phyloP scores from a whole-genome alignment of 1,140 invertebrate genomes.

The Paraescarpia echinospica region DNA sequence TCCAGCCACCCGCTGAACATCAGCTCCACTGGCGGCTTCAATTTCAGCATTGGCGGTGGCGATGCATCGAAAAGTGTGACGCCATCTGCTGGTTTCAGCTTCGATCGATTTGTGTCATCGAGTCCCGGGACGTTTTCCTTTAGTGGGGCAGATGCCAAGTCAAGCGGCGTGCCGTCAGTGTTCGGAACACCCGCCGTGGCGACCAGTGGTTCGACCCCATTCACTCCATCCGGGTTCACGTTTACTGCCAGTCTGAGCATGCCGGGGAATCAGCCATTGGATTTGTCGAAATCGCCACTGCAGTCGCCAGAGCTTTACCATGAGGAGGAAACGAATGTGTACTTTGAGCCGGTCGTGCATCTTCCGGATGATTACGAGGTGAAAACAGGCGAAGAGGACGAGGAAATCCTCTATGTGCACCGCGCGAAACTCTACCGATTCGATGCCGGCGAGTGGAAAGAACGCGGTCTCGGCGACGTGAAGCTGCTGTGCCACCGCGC shows the following conservation, averaged over 20 bases:
- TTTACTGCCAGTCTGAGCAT: not conserved
- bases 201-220: not conserved
- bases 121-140: not conserved
- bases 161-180: not conserved
- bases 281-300: not conserved
- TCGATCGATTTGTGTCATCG: not conserved
- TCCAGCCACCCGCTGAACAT: not conserved
- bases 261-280: not conserved
- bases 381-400: slow-evolving; percentile 81
- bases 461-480: slow-evolving; percentile 54
- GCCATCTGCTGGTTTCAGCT: not conserved
- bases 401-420: slow-evolving; percentile 65
- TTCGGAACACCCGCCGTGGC: not conserved
- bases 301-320: slow-evolving; percentile 40
- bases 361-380: slow-evolving; percentile 75
- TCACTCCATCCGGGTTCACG: not conserved
- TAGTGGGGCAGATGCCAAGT: not conserved
- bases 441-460: slow-evolving; percentile 55
- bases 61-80: not conserved
- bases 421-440: slow-evolving; percentile 53
- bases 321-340: slow-evolving; percentile 71
- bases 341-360: slow-evolving; percentile 84
- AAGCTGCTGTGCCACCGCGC: slow-evolving; percentile 62
- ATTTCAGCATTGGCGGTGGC: not conserved
- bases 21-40: not conserved